Evolutionary conservation across 2,797 vertebrate species (phyloP), one percentile per base, ranked within the genome.

Genomic region (Myripristis murdjan): DNA sequence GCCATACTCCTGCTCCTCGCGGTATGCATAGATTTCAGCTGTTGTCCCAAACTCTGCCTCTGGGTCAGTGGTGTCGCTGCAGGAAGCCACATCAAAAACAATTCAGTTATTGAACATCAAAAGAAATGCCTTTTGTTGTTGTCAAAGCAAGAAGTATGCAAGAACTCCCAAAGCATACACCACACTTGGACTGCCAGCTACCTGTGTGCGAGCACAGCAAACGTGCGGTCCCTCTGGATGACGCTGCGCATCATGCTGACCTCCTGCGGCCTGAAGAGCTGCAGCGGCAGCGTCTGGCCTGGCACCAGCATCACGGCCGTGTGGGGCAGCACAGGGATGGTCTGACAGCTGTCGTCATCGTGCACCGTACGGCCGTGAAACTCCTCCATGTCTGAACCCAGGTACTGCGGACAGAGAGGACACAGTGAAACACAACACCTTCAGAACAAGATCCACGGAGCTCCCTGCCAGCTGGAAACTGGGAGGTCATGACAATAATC

Each of bases 351-450:
- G 94, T 98, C 97, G 0, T 99, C 98, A 1, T 99, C 98, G 0
- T 98, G 97, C 67, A 99, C 87, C 0, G 98, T 99, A 9, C 98
- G 94, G 0, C 98, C 98, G 0, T 99, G 98, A 75, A 99, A 99
- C 91, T 99, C 98, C 85, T 99, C 98, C 98, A 99, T 99, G 79
- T 99, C 98, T 4, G 95, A 91, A 2, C 98, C 98, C 84, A 99
- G 90, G 75, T 99, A 99, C 98, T 99, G 77, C 3, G 41, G 35
- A 15, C 33, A 81, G 59, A 86, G 47, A 28, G n/a, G 58, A 12
- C 59, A 71, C 15, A 0, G 33, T 77, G 48, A 31, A 75, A 64
- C 62, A 62, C 31, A 41, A 51, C 22, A 64, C 49, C 72, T 16
- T 11, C 77, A 16, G 2, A 57, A 41, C 5, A 20, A 7, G 35